phyloP scores from a whole-genome alignment of 2,113 vertebrate genomes.

The Xyrauchen texanus region DNA sequence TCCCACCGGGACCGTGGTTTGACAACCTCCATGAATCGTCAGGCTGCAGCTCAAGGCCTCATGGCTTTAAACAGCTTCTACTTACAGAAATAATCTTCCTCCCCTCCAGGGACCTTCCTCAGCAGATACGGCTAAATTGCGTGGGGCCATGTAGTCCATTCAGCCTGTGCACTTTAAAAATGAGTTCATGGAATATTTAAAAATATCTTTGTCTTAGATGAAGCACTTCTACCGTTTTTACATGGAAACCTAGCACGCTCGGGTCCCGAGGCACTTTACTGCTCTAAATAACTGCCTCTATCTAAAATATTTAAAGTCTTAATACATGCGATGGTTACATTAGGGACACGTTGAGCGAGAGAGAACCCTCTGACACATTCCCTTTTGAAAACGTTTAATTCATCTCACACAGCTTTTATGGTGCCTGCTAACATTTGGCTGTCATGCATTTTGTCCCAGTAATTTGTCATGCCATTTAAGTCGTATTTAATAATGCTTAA shows the following conservation, averaged over 20 bases:
- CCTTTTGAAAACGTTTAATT: conserved; percentile 12
- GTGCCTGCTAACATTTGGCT: conserved; percentile 20
- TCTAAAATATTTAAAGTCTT: conserved; percentile 36
- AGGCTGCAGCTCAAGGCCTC: conserved; percentile 17
- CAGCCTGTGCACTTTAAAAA: conserved; percentile 40
- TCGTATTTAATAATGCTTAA: conserved; percentile 23
- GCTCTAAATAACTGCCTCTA: conserved; percentile 36
- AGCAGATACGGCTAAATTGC: conserved; percentile 25
- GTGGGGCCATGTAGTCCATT: neutral
- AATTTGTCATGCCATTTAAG: conserved; percentile 25
- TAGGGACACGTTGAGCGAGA: neutral
- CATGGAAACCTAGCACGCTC: neutral
- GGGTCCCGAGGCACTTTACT: conserved; percentile 19
- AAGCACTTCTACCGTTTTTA: conserved; percentile 6
- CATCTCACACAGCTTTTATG: conserved; percentile 25
- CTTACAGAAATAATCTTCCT: conserved; percentile 47
- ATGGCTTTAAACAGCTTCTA: conserved; percentile 41
- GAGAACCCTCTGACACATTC: neutral
- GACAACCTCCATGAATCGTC: conserved; percentile 26
- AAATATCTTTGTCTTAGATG: conserved; percentile 32
- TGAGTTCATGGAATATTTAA: conserved; percentile 38
- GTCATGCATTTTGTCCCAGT: conserved; percentile 20
- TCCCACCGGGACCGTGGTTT: conserved; percentile 2
- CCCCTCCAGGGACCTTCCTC: conserved; percentile 23
- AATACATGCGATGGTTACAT: conserved; percentile 32